Base-by-base conservation (phyloP, 2,797 vertebrate genomes). In the Sylvilagus floridanus region DNA sequence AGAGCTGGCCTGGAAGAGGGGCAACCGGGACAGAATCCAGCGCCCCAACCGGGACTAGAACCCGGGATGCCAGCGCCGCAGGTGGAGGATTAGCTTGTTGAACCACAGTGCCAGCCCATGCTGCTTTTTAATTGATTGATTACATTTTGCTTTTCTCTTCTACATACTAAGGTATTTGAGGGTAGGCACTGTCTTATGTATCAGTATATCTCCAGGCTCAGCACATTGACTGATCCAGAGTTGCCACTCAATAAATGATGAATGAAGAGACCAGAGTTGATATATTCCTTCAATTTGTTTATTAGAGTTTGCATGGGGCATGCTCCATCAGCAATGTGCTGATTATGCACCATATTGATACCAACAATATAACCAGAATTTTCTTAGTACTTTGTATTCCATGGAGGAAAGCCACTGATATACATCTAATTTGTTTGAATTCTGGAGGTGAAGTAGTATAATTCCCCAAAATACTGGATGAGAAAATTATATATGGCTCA, bases 401-500 rank as follows among this genome's bases (percentile, higher is more conserved):
- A 35, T 47, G 79, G 89, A 95, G 75, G 37, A 94, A 96, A 95
- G 47, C 14, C 32, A 88, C 0, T 3, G 57, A 76, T 86, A 54
- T 72, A 60, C 26, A 54, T 93, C 17, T 68, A 84, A 93, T 93
- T 86, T 96, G 66, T 50, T 92, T 93, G 75, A 90, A 76, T 92
- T 95, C 82, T 91, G 28, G 76, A 95, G 54, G 84, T 85, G 54
- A 93, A 94, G 50, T 91, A 72, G 77, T 73, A 32, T 91, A 94
- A 96, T 90, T 93, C 22, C 50, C 76, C 84, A 65, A 96, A 92
- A 96, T 86, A 78, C 32, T 85, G 75, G 42, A 88, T 93, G 35
- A 90, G 89, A 96, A 96, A 93, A 94, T 65, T 82, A 57, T 90
- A 84, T 7, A 65, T 71, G 65, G 62, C 88, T 96, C 75, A 77